Evolutionary conservation across 2,797 vertebrate species (phyloP).

Genomic region (Chaetophractus vellerosus): DNA sequence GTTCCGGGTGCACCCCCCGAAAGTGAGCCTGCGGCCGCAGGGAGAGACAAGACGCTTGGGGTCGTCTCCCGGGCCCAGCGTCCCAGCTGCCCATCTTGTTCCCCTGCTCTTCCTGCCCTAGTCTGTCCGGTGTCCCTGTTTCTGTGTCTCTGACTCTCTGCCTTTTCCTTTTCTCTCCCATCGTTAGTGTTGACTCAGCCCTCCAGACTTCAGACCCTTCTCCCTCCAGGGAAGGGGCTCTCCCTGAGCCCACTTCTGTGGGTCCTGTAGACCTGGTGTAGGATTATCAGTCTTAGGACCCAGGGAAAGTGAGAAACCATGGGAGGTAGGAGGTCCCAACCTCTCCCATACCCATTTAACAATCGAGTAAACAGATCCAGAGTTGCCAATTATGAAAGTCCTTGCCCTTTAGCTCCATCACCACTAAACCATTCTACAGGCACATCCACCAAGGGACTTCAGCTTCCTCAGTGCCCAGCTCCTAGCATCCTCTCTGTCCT

Average conservation of each 20-base stretch:
- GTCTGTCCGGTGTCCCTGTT: neutral
- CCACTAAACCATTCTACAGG: neutral
- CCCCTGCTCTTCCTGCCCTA: neutral
- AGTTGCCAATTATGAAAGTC: neutral
- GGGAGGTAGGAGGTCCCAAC: neutral
- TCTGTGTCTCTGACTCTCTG: neutral
- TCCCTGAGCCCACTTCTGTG: neutral
- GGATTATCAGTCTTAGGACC: neutral
- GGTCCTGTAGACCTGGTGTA: neutral
- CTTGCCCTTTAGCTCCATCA: neutral
- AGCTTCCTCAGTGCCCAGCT: neutral
- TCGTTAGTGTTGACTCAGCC: neutral
- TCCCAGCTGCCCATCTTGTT: neutral
- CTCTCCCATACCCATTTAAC: neutral
- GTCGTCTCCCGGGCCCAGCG: neutral
- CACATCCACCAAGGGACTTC: neutral
- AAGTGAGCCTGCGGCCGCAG: constrained; percentile 17
- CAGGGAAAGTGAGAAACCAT: neutral
- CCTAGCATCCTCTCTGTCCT: neutral
- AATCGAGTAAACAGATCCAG: neutral
- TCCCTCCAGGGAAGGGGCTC: neutral
- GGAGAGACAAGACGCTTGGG: neutral
- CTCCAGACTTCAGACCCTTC: neutral
- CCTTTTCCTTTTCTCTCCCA: neutral
- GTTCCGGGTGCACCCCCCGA: neutral